phyloP scores from a whole-genome alignment of 2,888 invertebrate species.

The Pandemis heparana region DNA sequence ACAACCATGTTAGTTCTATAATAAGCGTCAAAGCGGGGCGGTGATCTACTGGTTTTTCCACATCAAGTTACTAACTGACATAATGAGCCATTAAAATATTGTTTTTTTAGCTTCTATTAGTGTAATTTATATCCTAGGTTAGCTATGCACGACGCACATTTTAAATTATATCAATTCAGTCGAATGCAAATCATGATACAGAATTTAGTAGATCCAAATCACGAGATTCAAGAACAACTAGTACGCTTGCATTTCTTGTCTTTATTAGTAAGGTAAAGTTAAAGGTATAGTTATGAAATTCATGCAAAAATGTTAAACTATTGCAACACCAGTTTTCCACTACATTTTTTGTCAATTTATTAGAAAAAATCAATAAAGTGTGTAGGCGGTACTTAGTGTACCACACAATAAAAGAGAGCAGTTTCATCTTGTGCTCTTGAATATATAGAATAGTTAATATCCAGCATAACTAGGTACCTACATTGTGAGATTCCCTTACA shows the following conservation, averaged over 20 bases:
- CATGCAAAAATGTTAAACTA: no score
- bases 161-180: background rate
- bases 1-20: constrained; percentile 46
- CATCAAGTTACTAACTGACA: constrained; percentile 8
- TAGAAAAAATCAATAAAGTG: no score
- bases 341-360: no score
- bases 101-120: background rate
- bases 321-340: no score
- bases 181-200: background rate
- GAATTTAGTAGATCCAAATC: background rate
- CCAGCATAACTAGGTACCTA: no score
- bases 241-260: background rate
- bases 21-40: background rate
- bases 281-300: no score
- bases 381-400: no score
- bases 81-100: background rate
- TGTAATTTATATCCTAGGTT: constrained; percentile 5
- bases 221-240: background rate
- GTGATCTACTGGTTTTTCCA: constrained; percentile 29
- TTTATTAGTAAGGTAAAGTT: no score
- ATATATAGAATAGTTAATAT: no score
- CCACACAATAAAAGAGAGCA: no score
- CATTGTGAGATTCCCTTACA: no score
- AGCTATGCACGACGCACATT: constrained; percentile 1
- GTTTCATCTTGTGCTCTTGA: no score